phyloP scores from a whole-genome alignment of 1,140 invertebrate genomes.

The Macrosteles quadrilineatus region DNA sequence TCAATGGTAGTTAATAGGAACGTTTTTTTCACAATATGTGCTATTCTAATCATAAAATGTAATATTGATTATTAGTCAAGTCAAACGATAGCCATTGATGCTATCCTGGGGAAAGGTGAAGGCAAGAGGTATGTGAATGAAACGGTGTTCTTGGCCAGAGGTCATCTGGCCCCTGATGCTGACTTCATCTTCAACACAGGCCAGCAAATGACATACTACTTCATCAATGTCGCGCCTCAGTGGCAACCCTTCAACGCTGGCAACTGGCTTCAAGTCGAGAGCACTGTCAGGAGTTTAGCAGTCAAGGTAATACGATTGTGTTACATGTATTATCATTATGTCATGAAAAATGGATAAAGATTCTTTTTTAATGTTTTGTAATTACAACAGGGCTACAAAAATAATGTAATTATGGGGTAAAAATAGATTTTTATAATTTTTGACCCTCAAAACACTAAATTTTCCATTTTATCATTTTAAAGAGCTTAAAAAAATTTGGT shows the following conservation, averaged over 20 bases:
- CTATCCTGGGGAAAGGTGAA: not conserved
- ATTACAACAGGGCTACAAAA: not conserved
- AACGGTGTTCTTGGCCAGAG: constrained; percentile 39
- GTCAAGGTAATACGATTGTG: constrained; percentile 4
- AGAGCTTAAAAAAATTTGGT: not conserved
- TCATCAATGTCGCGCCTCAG: constrained; percentile 58
- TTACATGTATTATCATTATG: not conserved
- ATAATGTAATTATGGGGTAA: not conserved
- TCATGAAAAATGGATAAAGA: not conserved
- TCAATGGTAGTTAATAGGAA: too few relatives aligned
- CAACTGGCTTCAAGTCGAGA: constrained; percentile 54
- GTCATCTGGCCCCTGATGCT: constrained; percentile 53
- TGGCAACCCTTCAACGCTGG: constrained; percentile 59
- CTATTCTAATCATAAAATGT: too few relatives aligned
- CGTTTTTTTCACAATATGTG: too few relatives aligned
- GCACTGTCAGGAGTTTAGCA: constrained; percentile 24
- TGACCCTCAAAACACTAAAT: not conserved
- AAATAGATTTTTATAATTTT: too few relatives aligned
- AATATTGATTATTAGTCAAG: too few relatives aligned
- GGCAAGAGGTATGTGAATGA: not conserved
- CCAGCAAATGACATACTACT: constrained; percentile 54
- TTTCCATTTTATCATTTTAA: not conserved
- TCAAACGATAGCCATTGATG: not conserved
- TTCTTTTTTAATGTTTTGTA: not conserved
- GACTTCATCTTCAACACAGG: constrained; percentile 53